phyloP scores from a whole-genome alignment of 2,797 vertebrate species.

The Nannoperca australis region DNA sequence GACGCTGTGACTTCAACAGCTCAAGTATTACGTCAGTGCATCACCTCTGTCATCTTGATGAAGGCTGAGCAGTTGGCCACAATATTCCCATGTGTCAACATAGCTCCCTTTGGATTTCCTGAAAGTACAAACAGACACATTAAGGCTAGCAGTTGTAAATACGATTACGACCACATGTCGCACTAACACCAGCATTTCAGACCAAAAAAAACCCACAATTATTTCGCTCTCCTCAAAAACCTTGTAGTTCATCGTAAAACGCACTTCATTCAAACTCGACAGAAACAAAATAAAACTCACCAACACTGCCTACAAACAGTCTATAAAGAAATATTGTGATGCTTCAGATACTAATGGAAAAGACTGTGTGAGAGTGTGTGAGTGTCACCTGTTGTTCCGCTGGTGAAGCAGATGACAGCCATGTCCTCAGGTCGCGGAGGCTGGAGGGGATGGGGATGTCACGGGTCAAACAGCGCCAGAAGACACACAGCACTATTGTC shows the following conservation, averaged over 20 bases:
- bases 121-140: constrained; percentile 11
- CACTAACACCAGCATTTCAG: too few species aligned
- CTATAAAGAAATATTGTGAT: too few species aligned
- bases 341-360: not conserved
- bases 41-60: constrained; percentile 91
- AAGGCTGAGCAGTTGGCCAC: constrained; percentile 94
- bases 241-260: too few species aligned
- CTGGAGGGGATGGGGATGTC: constrained; percentile 67
- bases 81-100: constrained; percentile 93
- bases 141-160: not conserved
- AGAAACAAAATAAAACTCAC: too few species aligned
- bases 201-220: too few species aligned
- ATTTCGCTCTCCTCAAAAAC: too few species aligned
- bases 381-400: constrained; percentile 91
- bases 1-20: not conserved
- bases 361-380: not conserved
- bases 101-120: constrained; percentile 95
- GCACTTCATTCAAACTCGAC: too few species aligned
- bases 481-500: not conserved
- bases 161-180: too few species aligned
- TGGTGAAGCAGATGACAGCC: constrained; percentile 93
- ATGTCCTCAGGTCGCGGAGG: constrained; percentile 90
- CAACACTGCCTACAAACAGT: too few species aligned
- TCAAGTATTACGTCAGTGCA: not conserved
- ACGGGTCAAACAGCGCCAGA: not conserved